Percentiles rank a stretch among this genome's conserved stretches.
These are phyloP conservation scores for Drosophila parabipectinata DNA, from an alignment of 1,140 invertebrate species.

Conservation along the genomic window DNA sequence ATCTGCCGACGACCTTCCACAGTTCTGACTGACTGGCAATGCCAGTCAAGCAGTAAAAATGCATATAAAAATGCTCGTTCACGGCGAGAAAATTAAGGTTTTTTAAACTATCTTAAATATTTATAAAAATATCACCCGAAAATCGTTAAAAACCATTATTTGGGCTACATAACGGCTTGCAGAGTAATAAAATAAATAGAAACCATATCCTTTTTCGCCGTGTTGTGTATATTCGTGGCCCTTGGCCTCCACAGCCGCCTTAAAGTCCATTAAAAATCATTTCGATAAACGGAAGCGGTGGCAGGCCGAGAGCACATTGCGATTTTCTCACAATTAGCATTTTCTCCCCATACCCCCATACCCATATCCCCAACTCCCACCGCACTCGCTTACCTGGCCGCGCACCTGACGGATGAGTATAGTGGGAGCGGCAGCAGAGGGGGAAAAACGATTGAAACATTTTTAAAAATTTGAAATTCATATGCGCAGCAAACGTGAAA, in stretches of 20 bases:
- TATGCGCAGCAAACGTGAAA: constrained; percentile 82
- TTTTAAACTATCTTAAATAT: too few relatives aligned
- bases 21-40: constrained; percentile 2
- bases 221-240: constrained; percentile 61
- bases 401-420: constrained; percentile 18
- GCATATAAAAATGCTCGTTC: constrained; percentile 6
- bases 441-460: constrained; percentile 66
- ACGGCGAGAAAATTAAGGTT: background rate
- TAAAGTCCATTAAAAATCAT: constrained; percentile 82
- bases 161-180: too few relatives aligned
- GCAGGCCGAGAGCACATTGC: constrained; percentile 58
- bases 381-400: constrained; percentile 18
- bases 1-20: constrained; percentile 30
- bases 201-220: background rate
- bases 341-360: constrained; percentile 35
- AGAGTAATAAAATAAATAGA: too few relatives aligned
- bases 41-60: constrained; percentile 20
- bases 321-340: constrained; percentile 82
- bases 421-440: background rate
- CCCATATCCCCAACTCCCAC: constrained; percentile 3
- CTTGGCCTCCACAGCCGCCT: constrained; percentile 43
- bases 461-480: constrained; percentile 83
- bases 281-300: constrained; percentile 61
- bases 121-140: too few relatives aligned
- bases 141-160: too few relatives aligned